phyloP scores from a whole-genome alignment of 2,888 invertebrate species.

The Galerucella nymphaeae region DNA sequence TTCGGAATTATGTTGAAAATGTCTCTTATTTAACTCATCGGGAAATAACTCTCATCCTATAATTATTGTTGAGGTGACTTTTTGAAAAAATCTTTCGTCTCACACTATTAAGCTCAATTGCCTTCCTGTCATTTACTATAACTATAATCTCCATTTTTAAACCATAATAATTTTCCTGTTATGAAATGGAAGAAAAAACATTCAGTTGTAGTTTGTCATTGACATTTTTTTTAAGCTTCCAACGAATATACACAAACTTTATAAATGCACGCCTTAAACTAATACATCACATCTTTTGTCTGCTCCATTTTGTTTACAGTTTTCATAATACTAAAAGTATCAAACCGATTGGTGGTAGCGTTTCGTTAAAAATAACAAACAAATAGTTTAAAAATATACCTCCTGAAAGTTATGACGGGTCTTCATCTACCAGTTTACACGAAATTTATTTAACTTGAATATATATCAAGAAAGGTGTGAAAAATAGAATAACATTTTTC shows the following conservation, averaged over 20 bases:
- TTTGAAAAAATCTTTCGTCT: too few relatives aligned
- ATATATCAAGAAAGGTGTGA: constrained; percentile 44
- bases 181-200: too few relatives aligned
- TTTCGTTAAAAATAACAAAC: constrained; percentile 49
- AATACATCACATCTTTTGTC: constrained; percentile 26
- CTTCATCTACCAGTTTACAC: constrained; percentile 44
- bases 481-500: constrained; percentile 44
- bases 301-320: constrained; percentile 34
- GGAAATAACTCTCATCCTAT: too few relatives aligned
- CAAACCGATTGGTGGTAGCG: constrained; percentile 43
- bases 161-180: too few relatives aligned
- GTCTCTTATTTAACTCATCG: too few relatives aligned
- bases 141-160: too few relatives aligned
- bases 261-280: constrained; percentile 7
- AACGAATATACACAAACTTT: constrained; percentile 29
- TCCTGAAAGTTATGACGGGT: constrained; percentile 44
- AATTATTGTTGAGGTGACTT: too few relatives aligned
- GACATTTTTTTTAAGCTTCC: background rate
- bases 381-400: constrained; percentile 43
- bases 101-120: too few relatives aligned
- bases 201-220: constrained; percentile 56
- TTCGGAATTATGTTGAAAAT: too few relatives aligned
- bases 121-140: too few relatives aligned
- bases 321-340: constrained; percentile 15
- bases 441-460: constrained; percentile 43